Base-by-base conservation (phyloP, 2,797 vertebrate genomes). In the Epinephelus coioides region DNA sequence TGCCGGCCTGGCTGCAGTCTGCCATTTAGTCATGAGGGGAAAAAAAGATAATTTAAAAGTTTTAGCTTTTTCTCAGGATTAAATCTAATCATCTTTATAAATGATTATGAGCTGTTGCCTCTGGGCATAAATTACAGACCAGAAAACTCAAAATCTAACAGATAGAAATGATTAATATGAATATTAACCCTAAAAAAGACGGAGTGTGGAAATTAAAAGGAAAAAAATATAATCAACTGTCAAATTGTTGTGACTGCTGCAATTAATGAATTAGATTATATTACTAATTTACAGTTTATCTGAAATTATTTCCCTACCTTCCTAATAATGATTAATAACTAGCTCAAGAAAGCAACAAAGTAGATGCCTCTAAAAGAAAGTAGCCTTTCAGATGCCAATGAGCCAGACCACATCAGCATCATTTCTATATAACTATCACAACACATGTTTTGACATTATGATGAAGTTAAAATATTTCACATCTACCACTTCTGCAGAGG, bases 21-120 rank as follows among this genome's bases (percentile, higher is more conserved):
- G 43, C 53, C 54, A n/a, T 57, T 57, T 57, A 57, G 25, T 30
- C 43, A 63, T 25, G 53, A 19, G 47, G 53, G 53, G 6, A 25
- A 34, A 30, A 64, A 64, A 47, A 64, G 44, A 64, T 23, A 47
- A 49, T 64, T 64, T 69, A 57, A 56, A 47, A n/a, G 27, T 69
- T 57, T 57, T 19, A 47, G 25, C 67, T n/a, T 69, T 69, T 57
- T 69, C 53, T 47, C 25, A 57, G 25, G 67, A 57, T 69, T 57
- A n/a, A 69, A 25, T 34, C 43, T 69, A 56, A 69, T 69, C 14
- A 14, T 69, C 46, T 66, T 47, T 57, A 43, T 47, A n/a, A 30
- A 46, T 46, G 17, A 56, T 46, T 46, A 27, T 46, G 66, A 56
- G 66, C 51, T 69, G 53, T 19, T 46, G 53, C 53, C 66, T 46